Conservation (phyloP, 2,113 vertebrate genomes). For the Apeltes quadracus region DNA sequence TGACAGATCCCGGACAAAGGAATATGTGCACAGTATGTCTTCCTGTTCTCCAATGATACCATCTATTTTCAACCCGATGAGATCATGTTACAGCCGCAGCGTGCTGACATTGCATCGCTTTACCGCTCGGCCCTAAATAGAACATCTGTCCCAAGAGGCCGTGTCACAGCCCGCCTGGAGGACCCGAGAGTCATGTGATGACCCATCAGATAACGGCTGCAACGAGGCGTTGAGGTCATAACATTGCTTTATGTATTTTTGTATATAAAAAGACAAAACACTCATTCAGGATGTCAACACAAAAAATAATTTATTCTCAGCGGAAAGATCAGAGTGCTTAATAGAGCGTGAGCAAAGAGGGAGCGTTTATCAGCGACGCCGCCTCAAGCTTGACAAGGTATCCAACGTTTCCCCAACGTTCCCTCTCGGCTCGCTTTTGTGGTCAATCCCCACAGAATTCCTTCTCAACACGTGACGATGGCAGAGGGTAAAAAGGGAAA, state of each 20-base stretch:
- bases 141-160: conserved; percentile 25
- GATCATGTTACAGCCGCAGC: conserved; percentile 27
- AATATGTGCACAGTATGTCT: background rate
- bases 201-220: conserved; percentile 21
- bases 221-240: conserved; percentile 24
- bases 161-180: conserved; percentile 22
- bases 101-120: conserved; percentile 37
- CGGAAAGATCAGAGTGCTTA: conserved; percentile 64
- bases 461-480: conserved; percentile 37
- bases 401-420: conserved; percentile 70
- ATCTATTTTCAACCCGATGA: conserved; percentile 39
- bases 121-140: conserved; percentile 26
- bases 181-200: conserved; percentile 41
- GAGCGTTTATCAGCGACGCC: conserved; percentile 48
- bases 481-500: conserved; percentile 44
- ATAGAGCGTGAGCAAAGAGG: conserved; percentile 64
- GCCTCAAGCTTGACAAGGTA: conserved; percentile 31
- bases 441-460: conserved; percentile 66
- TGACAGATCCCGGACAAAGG: background rate
- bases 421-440: conserved; percentile 59
- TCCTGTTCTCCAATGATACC: conserved; percentile 8
- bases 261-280: conserved; percentile 27
- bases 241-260: background rate
- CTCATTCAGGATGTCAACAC: conserved; percentile 60
- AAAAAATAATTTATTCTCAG: conserved; percentile 76